phyloP scores from a whole-genome alignment of 2,888 invertebrate species.

The Volucella inanis region DNA sequence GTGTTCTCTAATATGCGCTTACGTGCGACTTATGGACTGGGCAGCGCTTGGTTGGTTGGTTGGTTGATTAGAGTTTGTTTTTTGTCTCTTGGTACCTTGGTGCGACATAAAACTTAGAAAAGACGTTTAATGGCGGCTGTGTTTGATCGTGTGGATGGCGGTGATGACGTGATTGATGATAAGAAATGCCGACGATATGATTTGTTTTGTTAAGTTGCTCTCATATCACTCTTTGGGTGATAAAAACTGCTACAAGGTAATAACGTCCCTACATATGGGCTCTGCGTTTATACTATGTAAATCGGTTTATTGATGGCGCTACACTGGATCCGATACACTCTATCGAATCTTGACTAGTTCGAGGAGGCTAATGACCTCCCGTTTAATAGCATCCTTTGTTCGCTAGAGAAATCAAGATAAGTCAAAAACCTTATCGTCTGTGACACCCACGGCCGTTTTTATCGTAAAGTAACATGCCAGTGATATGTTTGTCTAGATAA shows the following conservation, averaged over 20 bases:
- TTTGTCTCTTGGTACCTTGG: neutral
- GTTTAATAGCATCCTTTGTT: no score
- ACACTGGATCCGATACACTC: neutral
- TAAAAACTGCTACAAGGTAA: neutral
- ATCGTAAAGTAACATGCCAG: no score
- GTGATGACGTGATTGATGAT: conserved; percentile 25
- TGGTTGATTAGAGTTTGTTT: neutral
- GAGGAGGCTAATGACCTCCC: no score
- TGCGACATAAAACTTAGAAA: conserved; percentile 18
- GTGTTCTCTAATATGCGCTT: conserved; percentile 50
- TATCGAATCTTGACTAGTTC: no score
- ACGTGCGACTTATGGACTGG: conserved; percentile 38
- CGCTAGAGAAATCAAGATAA: no score
- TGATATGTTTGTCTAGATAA: no score
- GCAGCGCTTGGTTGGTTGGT: neutral
- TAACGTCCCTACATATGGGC: neutral
- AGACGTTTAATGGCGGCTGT: conserved; percentile 11
- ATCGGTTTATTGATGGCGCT: conserved; percentile 38
- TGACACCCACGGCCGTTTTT: no score
- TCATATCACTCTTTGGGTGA: no score
- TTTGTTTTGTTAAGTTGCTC: neutral
- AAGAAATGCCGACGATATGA: conserved; percentile 14
- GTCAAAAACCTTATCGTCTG: no score
- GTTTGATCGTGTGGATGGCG: conserved; percentile 18
- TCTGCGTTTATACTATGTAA: neutral